phyloP scores from a whole-genome alignment of 1,140 invertebrate species.

The Asbolus verrucosus region DNA sequence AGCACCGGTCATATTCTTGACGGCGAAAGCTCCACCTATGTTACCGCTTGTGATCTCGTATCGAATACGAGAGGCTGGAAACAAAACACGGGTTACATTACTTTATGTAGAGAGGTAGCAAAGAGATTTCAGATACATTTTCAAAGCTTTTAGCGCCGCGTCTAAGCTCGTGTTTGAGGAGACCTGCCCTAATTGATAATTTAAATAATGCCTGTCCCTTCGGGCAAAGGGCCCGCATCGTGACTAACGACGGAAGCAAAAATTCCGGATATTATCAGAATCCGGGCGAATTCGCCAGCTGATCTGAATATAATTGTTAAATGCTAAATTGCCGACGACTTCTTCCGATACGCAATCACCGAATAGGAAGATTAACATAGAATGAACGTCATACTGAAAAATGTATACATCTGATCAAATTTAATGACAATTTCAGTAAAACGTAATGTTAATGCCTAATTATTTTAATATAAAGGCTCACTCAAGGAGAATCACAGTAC shows the following conservation, averaged over 20 bases:
- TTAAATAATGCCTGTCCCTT: not conserved
- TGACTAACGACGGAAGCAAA: not conserved
- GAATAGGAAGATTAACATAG: no score
- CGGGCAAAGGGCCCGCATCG: not conserved
- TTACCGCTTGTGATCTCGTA: conserved; percentile 99
- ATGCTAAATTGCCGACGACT: no score
- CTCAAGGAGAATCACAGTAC: no score
- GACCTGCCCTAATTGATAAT: conserved; percentile 4
- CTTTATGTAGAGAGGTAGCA: not conserved
- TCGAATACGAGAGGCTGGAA: conserved; percentile 96
- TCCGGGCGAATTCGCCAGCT: not conserved
- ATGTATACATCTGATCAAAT: not conserved
- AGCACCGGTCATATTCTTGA: conserved; percentile 97
- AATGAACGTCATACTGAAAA: no score
- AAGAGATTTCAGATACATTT: conserved; percentile 3
- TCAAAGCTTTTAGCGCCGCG: not conserved
- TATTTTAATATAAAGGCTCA: no score
- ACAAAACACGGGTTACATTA: conserved; percentile 61
- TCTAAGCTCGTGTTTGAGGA: conserved; percentile 1
- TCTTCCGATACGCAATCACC: no score
- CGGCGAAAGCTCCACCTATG: conserved; percentile 96
- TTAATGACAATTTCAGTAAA: conserved; percentile 1
- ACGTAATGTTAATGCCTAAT: no score
- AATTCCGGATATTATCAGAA: not conserved
- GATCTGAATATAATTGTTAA: no score